A percentile compares a stretch with the other conserved stretches of the same genome.
Evolutionary conservation across 2,113 vertebrate species (phyloP).

Genomic region (Hepsetus odoe): DNA sequence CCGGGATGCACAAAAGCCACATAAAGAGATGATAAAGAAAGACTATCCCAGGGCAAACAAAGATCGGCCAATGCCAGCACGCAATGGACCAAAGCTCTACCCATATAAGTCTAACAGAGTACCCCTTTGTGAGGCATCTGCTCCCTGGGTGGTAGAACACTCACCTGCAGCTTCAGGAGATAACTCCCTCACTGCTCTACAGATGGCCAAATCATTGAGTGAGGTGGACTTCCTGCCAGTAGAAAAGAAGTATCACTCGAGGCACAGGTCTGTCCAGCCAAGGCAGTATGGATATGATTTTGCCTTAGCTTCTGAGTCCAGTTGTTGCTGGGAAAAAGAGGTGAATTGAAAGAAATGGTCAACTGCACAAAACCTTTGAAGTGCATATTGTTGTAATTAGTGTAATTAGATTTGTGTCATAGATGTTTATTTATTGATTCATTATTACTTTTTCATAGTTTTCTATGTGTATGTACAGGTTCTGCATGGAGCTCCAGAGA

Average conservation of each 20-base stretch:
- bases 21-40: constrained; percentile 55
- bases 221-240: constrained; percentile 70
- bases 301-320: constrained; percentile 55
- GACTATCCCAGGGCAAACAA: constrained; percentile 59
- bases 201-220: constrained; percentile 76
- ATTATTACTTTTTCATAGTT: neutral
- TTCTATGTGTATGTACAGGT: constrained; percentile 60
- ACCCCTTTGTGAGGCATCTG: constrained; percentile 45
- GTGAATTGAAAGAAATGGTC: constrained; percentile 48
- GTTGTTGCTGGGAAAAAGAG: constrained; percentile 74
- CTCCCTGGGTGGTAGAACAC: constrained; percentile 65
- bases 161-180: constrained; percentile 67
- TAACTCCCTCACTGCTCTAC: constrained; percentile 78
- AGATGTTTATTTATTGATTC: neutral
- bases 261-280: constrained; percentile 57
- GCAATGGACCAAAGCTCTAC: constrained; percentile 60
- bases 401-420: neutral
- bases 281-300: constrained; percentile 61
- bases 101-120: constrained; percentile 60
- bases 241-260: constrained; percentile 50
- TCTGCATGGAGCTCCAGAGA: constrained; percentile 74
- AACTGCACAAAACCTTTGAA: neutral
- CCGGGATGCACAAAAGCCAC: constrained; percentile 46
- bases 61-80: constrained; percentile 50
- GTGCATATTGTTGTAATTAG: neutral